Evolutionary conservation across 2,797 vertebrate species (phyloP).

Genomic region (Denticeps clupeoides): DNA sequence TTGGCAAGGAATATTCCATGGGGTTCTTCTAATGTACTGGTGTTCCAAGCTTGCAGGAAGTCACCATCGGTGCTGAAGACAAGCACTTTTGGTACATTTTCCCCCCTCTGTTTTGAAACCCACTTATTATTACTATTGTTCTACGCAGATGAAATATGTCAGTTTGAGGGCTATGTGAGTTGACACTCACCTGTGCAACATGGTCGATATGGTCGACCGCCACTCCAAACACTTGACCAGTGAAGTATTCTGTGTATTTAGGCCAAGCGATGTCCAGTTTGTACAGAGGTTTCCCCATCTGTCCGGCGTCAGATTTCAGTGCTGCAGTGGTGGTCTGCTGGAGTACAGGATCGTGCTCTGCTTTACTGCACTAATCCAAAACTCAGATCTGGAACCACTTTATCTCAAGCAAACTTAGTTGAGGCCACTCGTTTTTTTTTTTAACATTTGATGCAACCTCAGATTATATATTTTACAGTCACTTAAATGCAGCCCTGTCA

Average conservation of each 20-base stretch:
- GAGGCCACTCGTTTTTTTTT: too few relatives aligned
- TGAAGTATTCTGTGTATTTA: constrained; percentile 65
- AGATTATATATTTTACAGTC: too few relatives aligned
- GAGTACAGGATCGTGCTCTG: not conserved
- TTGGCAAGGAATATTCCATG: constrained; percentile 83
- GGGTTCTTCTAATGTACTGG: constrained; percentile 81
- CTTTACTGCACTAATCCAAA: too few relatives aligned
- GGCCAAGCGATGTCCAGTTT: constrained; percentile 84
- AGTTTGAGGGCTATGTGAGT: too few relatives aligned
- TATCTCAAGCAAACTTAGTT: too few relatives aligned
- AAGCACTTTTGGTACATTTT: constrained; percentile 75
- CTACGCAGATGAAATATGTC: too few relatives aligned
- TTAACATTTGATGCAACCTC: too few relatives aligned
- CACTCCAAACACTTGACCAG: constrained; percentile 73
- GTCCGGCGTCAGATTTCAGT: constrained; percentile 39
- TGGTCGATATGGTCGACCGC: constrained; percentile 79
- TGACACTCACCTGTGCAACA: constrained; percentile 81
- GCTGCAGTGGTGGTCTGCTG: constrained; percentile 18
- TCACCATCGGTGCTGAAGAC: constrained; percentile 82
- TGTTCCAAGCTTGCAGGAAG: constrained; percentile 80
- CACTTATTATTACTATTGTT: too few relatives aligned
- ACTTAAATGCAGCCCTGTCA: too few relatives aligned
- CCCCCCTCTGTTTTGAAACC: constrained; percentile 46
- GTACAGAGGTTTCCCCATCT: constrained; percentile 59
- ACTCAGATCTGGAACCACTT: too few relatives aligned